phyloP scores from a whole-genome alignment of 2,797 vertebrate species.

The Sebastolobus alascanus region DNA sequence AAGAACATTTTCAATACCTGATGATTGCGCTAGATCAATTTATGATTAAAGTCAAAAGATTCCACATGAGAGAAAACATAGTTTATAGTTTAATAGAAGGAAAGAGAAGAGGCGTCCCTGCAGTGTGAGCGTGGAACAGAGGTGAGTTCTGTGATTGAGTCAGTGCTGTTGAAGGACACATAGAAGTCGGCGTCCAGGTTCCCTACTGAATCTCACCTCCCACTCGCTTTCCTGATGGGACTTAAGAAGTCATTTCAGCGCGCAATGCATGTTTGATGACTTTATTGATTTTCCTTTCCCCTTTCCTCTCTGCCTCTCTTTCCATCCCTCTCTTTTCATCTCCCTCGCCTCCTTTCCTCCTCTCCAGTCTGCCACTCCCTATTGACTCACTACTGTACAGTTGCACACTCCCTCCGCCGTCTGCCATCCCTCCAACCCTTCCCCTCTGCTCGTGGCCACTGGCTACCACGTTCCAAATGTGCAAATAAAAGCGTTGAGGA shows the following conservation, averaged over 20 bases:
- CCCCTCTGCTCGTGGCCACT: conserved; percentile 23
- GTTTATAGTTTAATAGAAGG: not conserved
- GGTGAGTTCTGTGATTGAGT: conserved; percentile 67
- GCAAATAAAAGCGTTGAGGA: conserved; percentile 37
- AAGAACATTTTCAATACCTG: not conserved
- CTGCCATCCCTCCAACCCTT: conserved; percentile 10
- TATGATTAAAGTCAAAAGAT: not conserved
- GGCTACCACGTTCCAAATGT: conserved; percentile 39
- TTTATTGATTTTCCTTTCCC: conserved; percentile 84
- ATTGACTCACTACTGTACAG: conserved; percentile 63
- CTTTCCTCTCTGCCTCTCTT: conserved; percentile 52
- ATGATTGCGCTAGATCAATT: not conserved
- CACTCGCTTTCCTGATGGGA: conserved; percentile 75
- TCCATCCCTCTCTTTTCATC: conserved; percentile 50
- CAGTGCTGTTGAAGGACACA: conserved; percentile 75
- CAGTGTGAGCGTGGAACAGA: conserved; percentile 32
- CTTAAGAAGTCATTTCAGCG: conserved; percentile 84
- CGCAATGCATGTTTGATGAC: conserved; percentile 87
- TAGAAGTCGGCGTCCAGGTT: conserved; percentile 65
- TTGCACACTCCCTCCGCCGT: conserved; percentile 24
- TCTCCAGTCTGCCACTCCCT: conserved; percentile 46
- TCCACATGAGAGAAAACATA: not conserved
- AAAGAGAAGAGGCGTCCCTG: not conserved
- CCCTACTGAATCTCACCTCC: conserved; percentile 63
- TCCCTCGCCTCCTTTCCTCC: conserved; percentile 48